phyloP scores from a whole-genome alignment of 2,113 vertebrate species.

The Seriola aureovittata region DNA sequence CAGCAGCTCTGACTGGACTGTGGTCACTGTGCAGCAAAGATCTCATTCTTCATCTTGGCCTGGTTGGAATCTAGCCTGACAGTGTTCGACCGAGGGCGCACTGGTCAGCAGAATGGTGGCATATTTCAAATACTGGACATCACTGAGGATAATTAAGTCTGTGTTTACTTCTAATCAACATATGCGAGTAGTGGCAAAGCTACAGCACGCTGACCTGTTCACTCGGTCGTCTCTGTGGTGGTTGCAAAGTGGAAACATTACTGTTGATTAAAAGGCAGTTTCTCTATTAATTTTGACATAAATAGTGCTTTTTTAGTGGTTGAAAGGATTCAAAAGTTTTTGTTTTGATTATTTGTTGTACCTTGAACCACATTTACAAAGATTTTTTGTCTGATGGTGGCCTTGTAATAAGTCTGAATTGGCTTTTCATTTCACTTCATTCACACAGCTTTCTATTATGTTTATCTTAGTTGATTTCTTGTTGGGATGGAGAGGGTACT shows the following conservation, averaged over 20 bases:
- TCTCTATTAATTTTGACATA: background rate
- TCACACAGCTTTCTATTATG: background rate
- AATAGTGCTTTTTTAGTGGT: no score
- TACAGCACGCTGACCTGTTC: background rate
- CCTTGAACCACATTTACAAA: background rate
- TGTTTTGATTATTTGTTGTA: background rate
- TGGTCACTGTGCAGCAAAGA: conserved; percentile 58
- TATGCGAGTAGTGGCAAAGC: background rate
- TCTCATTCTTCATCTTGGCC: conserved; percentile 61
- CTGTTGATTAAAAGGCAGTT: background rate
- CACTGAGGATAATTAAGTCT: conserved; percentile 27
- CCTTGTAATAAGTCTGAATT: background rate
- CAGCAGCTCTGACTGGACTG: conserved; percentile 38
- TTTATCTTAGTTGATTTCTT: background rate
- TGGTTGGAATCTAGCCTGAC: conserved; percentile 51
- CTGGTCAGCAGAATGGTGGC: conserved; percentile 23
- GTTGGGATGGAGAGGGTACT: background rate
- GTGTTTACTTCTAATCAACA: conserved; percentile 44
- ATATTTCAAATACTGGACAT: conserved; percentile 56
- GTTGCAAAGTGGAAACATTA: background rate
- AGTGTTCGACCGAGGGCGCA: conserved; percentile 49
- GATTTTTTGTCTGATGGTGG: background rate
- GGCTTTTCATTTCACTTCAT: background rate
- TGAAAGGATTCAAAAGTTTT: background rate
- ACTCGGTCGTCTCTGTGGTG: background rate